A percentile compares a stretch with the other conserved stretches of the same genome.
These are phyloP conservation scores for Pipistrellus kuhlii DNA, from an alignment of 2,797 vertebrate species.

Conservation along the genomic window DNA sequence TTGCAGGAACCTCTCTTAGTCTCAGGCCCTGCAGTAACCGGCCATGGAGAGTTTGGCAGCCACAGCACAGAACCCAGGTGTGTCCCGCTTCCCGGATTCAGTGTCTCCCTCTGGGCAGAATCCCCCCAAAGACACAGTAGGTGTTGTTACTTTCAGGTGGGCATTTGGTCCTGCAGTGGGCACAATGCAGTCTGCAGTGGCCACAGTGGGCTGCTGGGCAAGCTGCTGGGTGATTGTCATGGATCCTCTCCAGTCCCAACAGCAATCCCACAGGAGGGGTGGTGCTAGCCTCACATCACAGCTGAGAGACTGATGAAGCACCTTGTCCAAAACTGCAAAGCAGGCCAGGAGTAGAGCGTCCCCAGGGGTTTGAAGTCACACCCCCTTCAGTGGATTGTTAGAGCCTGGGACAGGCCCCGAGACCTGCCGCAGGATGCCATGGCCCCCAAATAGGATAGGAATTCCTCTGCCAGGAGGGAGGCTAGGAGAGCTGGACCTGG, in stretches of 20 bases:
- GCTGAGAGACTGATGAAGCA: not conserved
- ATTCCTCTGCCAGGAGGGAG: not conserved
- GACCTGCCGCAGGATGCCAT: not conserved
- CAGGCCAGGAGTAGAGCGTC: not conserved
- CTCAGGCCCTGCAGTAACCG: not conserved
- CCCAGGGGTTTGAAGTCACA: not conserved
- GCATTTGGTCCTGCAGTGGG: not conserved
- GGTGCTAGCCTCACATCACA: not conserved
- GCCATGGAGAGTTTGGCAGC: not conserved
- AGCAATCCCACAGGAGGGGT: not conserved
- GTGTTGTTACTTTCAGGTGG: not conserved
- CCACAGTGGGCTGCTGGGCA: not conserved
- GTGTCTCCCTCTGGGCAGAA: not conserved
- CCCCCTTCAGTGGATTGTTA: not conserved
- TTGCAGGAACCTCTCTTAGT: not conserved
- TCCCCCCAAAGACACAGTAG: not conserved
- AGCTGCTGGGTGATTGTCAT: not conserved
- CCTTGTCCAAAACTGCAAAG: not conserved
- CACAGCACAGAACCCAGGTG: not conserved
- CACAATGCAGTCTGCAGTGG: not conserved
- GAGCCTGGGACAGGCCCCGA: conserved; percentile 3
- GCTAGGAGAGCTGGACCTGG: not conserved
- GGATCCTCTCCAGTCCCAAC: not conserved
- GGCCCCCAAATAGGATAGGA: not conserved
- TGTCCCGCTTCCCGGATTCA: not conserved